phyloP scores from a whole-genome alignment of 2,888 invertebrate species.

The Serrognathus titanus region DNA sequence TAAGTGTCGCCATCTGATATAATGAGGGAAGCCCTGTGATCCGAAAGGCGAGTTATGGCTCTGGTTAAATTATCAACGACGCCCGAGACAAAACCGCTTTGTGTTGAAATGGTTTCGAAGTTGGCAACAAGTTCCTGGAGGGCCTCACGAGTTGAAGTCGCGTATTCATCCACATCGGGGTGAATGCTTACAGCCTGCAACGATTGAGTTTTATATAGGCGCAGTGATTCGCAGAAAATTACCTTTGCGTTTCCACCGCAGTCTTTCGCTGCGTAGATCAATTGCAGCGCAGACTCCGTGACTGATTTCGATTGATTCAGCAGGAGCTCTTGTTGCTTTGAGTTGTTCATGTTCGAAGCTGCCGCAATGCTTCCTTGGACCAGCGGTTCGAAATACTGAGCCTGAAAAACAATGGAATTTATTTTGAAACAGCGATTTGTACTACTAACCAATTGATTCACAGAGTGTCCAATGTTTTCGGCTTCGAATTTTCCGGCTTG shows the following conservation, averaged over 20 bases:
- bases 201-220: not conserved
- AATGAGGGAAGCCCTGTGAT: constrained; percentile 69
- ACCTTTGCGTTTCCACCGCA: constrained; percentile 91
- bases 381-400: constrained; percentile 80
- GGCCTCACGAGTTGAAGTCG: constrained; percentile 73
- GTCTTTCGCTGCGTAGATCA: constrained; percentile 81
- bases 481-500: constrained; percentile 86
- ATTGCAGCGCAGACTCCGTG: constrained; percentile 84
- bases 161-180: constrained; percentile 78
- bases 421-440: not conserved
- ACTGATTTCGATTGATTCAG: constrained; percentile 93
- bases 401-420: constrained; percentile 38
- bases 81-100: constrained; percentile 85
- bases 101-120: constrained; percentile 78
- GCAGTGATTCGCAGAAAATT: constrained; percentile 18
- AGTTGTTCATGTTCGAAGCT: constrained; percentile 84
- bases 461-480: constrained; percentile 88
- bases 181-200: constrained; percentile 73
- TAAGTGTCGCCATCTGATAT: constrained; percentile 71
- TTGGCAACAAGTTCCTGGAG: constrained; percentile 76
- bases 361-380: constrained; percentile 82
- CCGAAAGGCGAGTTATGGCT: constrained; percentile 78
- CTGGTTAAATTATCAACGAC: constrained; percentile 88
- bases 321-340: constrained; percentile 79
- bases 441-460: constrained; percentile 64